Evolutionary conservation across 2,113 vertebrate species (phyloP).

Genomic region (Lasiurus cinereus): DNA sequence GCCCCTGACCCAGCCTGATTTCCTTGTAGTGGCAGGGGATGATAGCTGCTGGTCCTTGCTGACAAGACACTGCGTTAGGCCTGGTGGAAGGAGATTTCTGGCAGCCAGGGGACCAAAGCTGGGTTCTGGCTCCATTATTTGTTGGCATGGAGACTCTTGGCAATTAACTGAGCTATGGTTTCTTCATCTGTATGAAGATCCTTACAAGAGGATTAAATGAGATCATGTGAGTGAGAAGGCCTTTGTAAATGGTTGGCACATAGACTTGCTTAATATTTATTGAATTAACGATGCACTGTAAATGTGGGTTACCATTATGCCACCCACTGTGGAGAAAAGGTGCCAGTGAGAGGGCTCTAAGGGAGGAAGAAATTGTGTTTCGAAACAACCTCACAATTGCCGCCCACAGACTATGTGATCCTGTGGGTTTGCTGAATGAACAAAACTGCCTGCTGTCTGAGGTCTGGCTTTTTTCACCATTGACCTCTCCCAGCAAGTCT

Average conservation of each 20-base stretch:
- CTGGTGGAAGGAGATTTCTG: neutral
- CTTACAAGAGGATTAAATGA: constrained; percentile 2
- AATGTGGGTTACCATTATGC: neutral
- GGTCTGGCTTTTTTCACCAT: constrained; percentile 20
- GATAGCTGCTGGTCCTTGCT: neutral
- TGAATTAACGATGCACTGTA: neutral
- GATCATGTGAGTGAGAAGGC: neutral
- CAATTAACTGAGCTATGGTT: neutral
- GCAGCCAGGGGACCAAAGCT: neutral
- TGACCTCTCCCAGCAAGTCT: neutral
- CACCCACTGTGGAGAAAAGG: neutral
- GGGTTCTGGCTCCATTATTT: neutral
- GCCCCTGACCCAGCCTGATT: neutral
- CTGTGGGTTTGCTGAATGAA: neutral
- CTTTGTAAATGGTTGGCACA: neutral
- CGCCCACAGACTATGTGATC: neutral
- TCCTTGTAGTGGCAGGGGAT: neutral
- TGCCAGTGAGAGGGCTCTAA: neutral
- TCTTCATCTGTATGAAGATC: neutral
- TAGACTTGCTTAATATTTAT: neutral
- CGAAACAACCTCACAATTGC: neutral
- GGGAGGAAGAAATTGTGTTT: neutral
- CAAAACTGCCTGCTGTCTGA: neutral
- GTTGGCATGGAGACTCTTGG: constrained; percentile 14
- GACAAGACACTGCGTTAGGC: neutral